A percentile compares a stretch with the other conserved stretches of the same genome.
phyloP scores from a whole-genome alignment of 2,113 vertebrate species.

The Synchiropus splendidus region DNA sequence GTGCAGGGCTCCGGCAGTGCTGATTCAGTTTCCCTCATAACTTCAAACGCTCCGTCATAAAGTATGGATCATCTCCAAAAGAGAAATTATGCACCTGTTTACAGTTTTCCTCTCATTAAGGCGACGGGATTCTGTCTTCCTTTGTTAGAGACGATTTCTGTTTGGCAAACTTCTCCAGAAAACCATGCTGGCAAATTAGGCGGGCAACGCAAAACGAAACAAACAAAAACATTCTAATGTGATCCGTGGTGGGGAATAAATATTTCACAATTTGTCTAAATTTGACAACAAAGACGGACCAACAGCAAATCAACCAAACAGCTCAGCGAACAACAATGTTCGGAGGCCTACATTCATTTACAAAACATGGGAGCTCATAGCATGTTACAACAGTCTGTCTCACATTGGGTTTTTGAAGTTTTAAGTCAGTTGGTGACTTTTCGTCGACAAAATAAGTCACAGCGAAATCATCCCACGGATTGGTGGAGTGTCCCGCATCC shows the following conservation, averaged over 20 bases:
- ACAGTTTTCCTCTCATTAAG: slow-evolving; percentile 70
- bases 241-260: slow-evolving; percentile 64
- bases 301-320: slow-evolving; percentile 57
- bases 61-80: slow-evolving; percentile 69
- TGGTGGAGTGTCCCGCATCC: no score
- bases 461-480: no score
- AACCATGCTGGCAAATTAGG: slow-evolving; percentile 65
- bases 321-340: slow-evolving; percentile 47
- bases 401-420: no score
- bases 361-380: slow-evolving; percentile 7
- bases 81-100: slow-evolving; percentile 60
- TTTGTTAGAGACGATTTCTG: slow-evolving; percentile 63
- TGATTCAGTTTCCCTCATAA: slow-evolving; percentile 69
- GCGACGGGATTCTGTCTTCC: slow-evolving; percentile 55
- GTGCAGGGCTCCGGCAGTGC: slow-evolving; percentile 58
- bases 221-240: slow-evolving; percentile 67
- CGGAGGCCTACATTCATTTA: slow-evolving; percentile 46
- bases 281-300: slow-evolving; percentile 63
- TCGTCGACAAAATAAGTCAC: slow-evolving; percentile 5
- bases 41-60: slow-evolving; percentile 75
- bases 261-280: slow-evolving; percentile 69
- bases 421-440: slow-evolving; percentile 2
- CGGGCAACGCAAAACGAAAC: slow-evolving; percentile 59
- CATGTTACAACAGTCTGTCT: no score
- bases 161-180: slow-evolving; percentile 56